phyloP scores from a whole-genome alignment of 2,113 vertebrate species.

The Emydocephalus ijimae region DNA sequence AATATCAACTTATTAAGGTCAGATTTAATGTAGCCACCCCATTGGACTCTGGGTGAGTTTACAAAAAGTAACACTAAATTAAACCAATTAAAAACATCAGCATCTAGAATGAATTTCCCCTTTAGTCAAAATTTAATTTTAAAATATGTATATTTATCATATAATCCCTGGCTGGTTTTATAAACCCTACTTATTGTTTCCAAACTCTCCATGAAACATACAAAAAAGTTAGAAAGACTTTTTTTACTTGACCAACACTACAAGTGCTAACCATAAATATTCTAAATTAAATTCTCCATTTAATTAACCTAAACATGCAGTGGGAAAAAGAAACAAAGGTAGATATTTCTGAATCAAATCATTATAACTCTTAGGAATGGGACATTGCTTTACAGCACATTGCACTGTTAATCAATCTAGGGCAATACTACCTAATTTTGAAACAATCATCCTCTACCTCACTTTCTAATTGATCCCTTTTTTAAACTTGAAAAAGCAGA shows the following conservation, averaged over 20 bases:
- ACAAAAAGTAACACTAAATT: neutral
- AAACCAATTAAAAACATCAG: neutral
- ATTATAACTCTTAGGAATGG: neutral
- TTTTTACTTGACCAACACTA: neutral
- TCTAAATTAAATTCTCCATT: neutral
- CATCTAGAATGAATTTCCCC: neutral
- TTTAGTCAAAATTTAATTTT: conserved; percentile 31
- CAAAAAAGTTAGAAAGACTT: neutral
- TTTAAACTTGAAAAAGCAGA: neutral
- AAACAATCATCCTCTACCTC: neutral
- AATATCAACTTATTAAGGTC: neutral
- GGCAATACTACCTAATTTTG: neutral
- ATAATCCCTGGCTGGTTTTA: neutral
- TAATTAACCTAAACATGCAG: neutral
- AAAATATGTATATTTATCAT: neutral
- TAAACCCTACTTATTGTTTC: neutral
- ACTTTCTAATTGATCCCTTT: neutral
- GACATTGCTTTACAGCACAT: neutral
- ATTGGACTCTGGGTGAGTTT: neutral
- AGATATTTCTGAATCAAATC: neutral
- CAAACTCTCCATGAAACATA: neutral
- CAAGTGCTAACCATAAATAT: neutral
- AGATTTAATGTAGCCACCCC: neutral
- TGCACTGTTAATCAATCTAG: neutral
- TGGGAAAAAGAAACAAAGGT: too few relatives aligned